phyloP scores from a whole-genome alignment of 2,113 vertebrate genomes.

The Muscicapa adusta region DNA sequence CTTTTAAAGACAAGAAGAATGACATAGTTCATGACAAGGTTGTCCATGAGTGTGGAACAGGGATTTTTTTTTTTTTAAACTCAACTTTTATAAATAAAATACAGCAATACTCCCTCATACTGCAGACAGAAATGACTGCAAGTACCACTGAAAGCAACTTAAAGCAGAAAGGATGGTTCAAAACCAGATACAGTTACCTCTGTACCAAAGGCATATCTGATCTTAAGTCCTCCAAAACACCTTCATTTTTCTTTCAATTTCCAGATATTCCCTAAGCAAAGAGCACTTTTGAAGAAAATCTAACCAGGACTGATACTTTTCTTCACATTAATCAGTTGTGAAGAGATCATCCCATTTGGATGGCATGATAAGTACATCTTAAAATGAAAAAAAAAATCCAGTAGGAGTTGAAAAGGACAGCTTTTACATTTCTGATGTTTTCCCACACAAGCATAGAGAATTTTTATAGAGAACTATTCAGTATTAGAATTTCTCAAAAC shows the following conservation, averaged over 20 bases:
- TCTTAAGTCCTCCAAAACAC: background rate
- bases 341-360: conserved; percentile 31
- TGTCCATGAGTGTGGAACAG: background rate
- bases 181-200: background rate
- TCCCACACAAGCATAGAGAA: background rate
- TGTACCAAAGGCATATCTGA: background rate
- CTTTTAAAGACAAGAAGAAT: background rate
- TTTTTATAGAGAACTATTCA: background rate
- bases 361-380: conserved; percentile 13
- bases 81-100: background rate
- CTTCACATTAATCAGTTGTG: conserved; percentile 14
- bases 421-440: conserved; percentile 41
- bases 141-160: background rate
- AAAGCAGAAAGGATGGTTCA: background rate
- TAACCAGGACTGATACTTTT: background rate
- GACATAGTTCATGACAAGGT: background rate
- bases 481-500: background rate
- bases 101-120: background rate
- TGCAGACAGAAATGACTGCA: background rate
- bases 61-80: background rate
- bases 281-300: background rate
- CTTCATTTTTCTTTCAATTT: background rate
- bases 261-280: background rate
- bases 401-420: conserved; percentile 38
- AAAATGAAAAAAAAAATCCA: conserved; percentile 23